Percentiles rank a stretch among this genome's conserved stretches.
These are phyloP conservation scores for Pelecanoides urinatrix DNA, from an alignment of 2,113 vertebrate genomes.

Conservation along the genomic window DNA sequence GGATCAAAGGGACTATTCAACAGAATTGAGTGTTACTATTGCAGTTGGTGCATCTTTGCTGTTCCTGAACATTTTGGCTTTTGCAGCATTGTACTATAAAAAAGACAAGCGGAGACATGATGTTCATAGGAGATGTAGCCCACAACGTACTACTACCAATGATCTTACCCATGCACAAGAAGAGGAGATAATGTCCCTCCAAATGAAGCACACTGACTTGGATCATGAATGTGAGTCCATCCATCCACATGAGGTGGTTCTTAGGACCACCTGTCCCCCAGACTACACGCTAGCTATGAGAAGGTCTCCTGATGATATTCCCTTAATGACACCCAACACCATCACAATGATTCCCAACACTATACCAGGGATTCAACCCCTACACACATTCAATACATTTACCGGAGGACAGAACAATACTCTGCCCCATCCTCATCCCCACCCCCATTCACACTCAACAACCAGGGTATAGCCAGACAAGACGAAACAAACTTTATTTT, in stretches of 20 bases:
- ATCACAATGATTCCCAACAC: constrained; percentile 99
- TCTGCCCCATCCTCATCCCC: constrained; percentile 91
- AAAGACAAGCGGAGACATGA: constrained; percentile 97
- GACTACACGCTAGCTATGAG: constrained; percentile 99
- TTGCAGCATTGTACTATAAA: constrained; percentile 97
- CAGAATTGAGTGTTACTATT: constrained; percentile 95
- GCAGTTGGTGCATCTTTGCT: constrained; percentile 95
- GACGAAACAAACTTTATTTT: constrained; percentile 82
- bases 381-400: constrained; percentile 96
- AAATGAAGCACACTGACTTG: constrained; percentile 99
- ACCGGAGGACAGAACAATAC: constrained; percentile 97
- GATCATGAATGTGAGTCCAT: constrained; percentile 96
- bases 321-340: constrained; percentile 98
- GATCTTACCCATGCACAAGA: constrained; percentile 96
- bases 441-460: constrained; percentile 98
- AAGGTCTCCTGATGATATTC: constrained; percentile 97
- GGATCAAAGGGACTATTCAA: constrained; percentile 97
- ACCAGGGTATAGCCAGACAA: constrained; percentile 98
- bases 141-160: constrained; percentile 89
- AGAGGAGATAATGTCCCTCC: constrained; percentile 99
- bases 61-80: constrained; percentile 97
- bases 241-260: constrained; percentile 95
- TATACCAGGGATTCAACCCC: constrained; percentile 92
- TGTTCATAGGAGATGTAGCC: constrained; percentile 93
- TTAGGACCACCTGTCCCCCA: constrained; percentile 96